phyloP scores from a whole-genome alignment of 1,140 invertebrate species.

The Saccostrea echinata region DNA sequence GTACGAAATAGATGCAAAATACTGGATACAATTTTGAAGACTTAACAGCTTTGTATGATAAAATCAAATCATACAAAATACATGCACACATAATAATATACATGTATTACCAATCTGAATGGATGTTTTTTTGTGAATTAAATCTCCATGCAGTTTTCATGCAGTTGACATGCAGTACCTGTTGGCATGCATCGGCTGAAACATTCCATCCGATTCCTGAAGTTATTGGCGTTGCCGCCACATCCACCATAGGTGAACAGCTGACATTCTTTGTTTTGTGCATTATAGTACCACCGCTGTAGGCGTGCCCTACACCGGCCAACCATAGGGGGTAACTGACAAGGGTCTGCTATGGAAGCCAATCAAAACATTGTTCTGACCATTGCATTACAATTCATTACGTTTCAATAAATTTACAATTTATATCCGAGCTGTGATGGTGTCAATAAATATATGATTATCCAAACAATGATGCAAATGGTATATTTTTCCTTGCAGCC shows the following conservation, averaged over 20 bases:
- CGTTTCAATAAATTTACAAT: not conserved
- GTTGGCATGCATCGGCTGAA: conserved; percentile 70
- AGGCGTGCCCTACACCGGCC: conserved; percentile 72
- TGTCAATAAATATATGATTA: not conserved
- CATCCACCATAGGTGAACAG: conserved; percentile 83
- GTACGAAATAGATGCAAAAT: no score
- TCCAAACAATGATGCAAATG: no score
- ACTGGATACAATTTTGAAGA: no score
- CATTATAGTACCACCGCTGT: conserved; percentile 81
- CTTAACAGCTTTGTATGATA: no score
- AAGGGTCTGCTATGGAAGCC: conserved; percentile 52
- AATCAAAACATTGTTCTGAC: conserved; percentile 28
- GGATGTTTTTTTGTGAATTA: not conserved
- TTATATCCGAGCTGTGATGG: not conserved
- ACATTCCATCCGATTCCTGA: conserved; percentile 80
- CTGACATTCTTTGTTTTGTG: conserved; percentile 78
- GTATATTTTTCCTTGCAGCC: not conserved
- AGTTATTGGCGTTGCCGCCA: conserved; percentile 83
- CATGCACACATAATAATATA: no score
- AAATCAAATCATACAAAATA: no score
- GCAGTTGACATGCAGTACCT: conserved; percentile 14
- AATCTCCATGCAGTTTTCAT: not conserved
- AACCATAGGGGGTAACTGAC: conserved; percentile 63
- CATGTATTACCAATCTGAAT: not conserved
- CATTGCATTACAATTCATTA: not conserved